Evolutionary conservation across 2,797 vertebrate species (phyloP).

Genomic region (Hemitrygon akajei): DNA sequence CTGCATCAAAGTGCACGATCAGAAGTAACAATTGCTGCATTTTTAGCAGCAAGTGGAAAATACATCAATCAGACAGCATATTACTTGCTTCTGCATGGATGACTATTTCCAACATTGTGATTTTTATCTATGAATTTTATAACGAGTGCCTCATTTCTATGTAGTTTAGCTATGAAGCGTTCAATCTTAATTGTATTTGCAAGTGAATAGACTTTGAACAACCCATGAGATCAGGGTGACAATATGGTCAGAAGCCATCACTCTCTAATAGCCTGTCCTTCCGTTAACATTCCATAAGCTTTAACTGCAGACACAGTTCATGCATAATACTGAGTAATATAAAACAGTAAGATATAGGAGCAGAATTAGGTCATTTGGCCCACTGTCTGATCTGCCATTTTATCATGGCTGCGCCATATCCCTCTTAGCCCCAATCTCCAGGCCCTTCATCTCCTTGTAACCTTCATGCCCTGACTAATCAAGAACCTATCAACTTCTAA

Average conservation of each 20-base stretch:
- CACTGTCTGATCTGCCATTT: too few species aligned
- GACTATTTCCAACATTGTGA: not conserved
- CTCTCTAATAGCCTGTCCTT: not conserved
- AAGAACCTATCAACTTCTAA: too few species aligned
- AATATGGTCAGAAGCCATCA: not conserved
- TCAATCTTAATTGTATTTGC: not conserved
- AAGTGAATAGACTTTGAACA: not conserved
- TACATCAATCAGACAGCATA: not conserved
- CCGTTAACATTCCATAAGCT: not conserved
- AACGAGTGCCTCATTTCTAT: not conserved
- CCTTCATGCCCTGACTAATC: too few species aligned
- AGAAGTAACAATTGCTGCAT: not conserved
- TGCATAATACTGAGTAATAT: not conserved
- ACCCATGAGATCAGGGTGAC: not conserved
- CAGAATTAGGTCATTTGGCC: too few species aligned
- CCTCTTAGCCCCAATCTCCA: too few species aligned
- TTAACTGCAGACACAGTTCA: not conserved
- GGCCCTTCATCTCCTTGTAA: too few species aligned
- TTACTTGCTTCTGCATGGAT: not conserved
- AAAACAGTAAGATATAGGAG: too few species aligned
- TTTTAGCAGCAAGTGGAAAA: not conserved
- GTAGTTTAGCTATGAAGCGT: not conserved
- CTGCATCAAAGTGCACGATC: conserved; percentile 9
- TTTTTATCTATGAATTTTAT: not conserved
- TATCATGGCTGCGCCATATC: too few species aligned